Base-by-base conservation (phyloP, 2,113 vertebrate species). In the Recurvirostra avosetta region DNA sequence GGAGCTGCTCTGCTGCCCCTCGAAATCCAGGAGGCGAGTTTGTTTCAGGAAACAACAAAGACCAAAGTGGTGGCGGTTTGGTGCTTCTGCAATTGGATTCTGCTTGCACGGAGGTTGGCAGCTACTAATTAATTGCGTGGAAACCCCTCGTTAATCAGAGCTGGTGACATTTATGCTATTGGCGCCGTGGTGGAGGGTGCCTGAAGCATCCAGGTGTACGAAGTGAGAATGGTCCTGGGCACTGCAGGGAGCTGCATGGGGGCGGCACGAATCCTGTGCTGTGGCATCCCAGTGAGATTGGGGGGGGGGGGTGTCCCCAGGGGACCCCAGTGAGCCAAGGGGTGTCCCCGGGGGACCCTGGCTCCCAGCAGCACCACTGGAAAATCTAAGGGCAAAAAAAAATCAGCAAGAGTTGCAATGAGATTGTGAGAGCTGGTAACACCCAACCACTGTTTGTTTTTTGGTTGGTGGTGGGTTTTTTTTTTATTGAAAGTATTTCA, bases 341-440 rank as follows among this genome's bases (percentile, higher is more conserved):
- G 47, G 21, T 22, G 20, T 18, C 56, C 49, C 29, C 6, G 3
- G 26, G 56, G 62, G 53, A 22, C 50, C 72, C 32, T 5, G 2
- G 29, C 9, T 71, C 77, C 85, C 78, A 53, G 56, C 50, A 84
- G 68, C 73, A 38, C 30, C 1, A 0, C 41, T 72, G 81, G 77
- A 41, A 88, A 16, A 22, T n/a, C 23, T 1, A 4, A 49, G 25
- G 58, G 52, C 50, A 11, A 45, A n/a, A 6, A 36, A 25, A 32
- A n/a, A 30, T 40, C 67, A n/a, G 63, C 11, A n/a, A 41, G 82
- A 65, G 66, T 15, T 74, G 78, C 59, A 9, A 0, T n/a, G 81
- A 88, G 58, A 58, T 76, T 61, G 50, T 53, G 84, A 67, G 90
- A 93, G 61, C 72, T 80, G 92, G 92, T 86, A 86, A 36, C 63